Evolutionary conservation across 1,140 invertebrate genomes (phyloP).

Genomic region (Ptiloglossa arizonensis): DNA sequence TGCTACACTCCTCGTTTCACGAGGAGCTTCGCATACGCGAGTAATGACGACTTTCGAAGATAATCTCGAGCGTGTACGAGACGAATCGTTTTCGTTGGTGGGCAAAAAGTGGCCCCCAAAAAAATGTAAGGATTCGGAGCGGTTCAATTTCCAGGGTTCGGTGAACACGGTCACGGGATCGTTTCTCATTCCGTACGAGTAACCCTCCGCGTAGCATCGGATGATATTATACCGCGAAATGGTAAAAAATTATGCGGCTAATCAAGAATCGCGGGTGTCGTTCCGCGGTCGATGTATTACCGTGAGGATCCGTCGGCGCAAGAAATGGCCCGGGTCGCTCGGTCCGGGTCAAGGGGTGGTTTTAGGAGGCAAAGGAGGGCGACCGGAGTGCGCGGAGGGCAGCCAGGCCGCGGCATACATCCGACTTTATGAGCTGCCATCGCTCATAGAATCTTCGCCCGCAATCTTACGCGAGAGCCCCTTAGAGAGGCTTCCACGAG

Average conservation of each 20-base stretch:
- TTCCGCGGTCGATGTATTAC: constrained; percentile 53
- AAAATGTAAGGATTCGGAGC: too few relatives aligned
- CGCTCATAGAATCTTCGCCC: constrained; percentile 71
- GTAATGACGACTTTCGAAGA: constrained; percentile 45
- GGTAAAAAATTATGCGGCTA: constrained; percentile 64
- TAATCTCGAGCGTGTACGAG: constrained; percentile 42
- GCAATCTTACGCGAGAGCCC: constrained; percentile 61
- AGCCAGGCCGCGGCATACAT: constrained; percentile 32
- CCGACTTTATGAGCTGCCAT: constrained; percentile 66
- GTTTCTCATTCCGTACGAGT: background rate
- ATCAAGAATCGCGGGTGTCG: constrained; percentile 59
- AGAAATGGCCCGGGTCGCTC: constrained; percentile 51
- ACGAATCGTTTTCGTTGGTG: constrained; percentile 41
- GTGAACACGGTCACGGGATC: background rate
- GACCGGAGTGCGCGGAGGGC: background rate
- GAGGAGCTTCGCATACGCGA: constrained; percentile 13
- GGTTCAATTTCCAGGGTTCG: too few relatives aligned
- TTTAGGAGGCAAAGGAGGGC: constrained; percentile 26
- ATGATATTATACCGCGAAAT: constrained; percentile 10
- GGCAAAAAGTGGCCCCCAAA: too few relatives aligned
- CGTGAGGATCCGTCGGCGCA: constrained; percentile 32
- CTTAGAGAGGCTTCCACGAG: constrained; percentile 53
- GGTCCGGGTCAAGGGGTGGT: constrained; percentile 47
- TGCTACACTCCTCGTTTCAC: too few relatives aligned
- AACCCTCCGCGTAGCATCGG: background rate